Evolutionary conservation across 2,888 invertebrate species (phyloP).

Genomic region (Palloptera scutellata): DNA sequence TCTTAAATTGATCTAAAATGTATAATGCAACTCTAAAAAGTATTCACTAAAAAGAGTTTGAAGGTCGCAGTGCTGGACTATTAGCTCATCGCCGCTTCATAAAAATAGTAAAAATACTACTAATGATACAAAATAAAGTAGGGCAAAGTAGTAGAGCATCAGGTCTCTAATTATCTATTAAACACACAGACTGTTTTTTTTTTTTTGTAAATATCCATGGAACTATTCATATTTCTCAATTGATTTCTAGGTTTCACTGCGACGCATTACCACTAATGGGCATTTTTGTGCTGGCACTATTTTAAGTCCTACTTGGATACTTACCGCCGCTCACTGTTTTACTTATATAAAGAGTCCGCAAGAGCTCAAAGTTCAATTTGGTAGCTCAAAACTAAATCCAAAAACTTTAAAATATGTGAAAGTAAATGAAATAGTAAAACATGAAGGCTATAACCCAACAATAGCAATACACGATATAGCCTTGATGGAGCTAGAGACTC

Average conservation of each 20-base stretch:
- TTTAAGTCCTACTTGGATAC: constrained; percentile 33
- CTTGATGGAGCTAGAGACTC: constrained; percentile 25
- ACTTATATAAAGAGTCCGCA: constrained; percentile 31
- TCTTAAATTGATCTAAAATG: neutral
- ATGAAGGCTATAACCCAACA: constrained; percentile 41
- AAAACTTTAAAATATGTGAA: constrained; percentile 6
- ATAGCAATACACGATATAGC: constrained; percentile 40
- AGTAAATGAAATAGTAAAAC: constrained; percentile 27
- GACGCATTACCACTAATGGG: constrained; percentile 6
- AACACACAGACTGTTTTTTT: no score
- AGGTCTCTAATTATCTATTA: no score
- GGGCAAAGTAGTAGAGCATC: no score
- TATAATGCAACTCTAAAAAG: neutral
- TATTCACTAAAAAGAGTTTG: no score
- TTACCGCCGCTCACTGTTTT: constrained; percentile 42
- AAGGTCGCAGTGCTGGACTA: no score
- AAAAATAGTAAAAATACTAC: no score
- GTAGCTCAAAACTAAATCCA: constrained; percentile 26
- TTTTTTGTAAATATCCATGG: no score
- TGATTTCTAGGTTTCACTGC: constrained; percentile 41
- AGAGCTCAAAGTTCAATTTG: constrained; percentile 35
- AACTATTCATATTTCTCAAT: no score
- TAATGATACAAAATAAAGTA: no score
- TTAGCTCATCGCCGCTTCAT: no score
- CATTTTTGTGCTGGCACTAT: constrained; percentile 40